phyloP scores from a whole-genome alignment of 2,113 vertebrate genomes.

The Urocynchramus pylzowi region DNA sequence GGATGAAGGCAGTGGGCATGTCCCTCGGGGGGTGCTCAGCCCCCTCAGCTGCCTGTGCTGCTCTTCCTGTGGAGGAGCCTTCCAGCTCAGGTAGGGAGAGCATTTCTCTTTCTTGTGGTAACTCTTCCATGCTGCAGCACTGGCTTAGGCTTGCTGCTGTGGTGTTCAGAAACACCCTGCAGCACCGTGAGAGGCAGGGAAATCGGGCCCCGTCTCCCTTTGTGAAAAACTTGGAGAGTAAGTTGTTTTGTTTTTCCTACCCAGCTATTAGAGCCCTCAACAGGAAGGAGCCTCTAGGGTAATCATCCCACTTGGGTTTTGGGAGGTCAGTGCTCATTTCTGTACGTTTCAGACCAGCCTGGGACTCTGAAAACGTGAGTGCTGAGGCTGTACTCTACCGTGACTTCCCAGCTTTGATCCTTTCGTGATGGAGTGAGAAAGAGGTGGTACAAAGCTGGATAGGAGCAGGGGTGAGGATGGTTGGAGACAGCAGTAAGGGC shows the following conservation, averaged over 20 bases:
- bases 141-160: not conserved
- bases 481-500: not conserved
- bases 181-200: not conserved
- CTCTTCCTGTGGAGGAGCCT: not conserved
- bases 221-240: not conserved
- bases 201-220: not conserved
- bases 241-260: not conserved
- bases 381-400: rapidly evolving
- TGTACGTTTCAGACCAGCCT: not conserved
- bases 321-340: not conserved
- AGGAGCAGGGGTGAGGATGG: not conserved
- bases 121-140: not conserved
- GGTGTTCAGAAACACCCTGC: not conserved
- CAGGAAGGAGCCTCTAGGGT: not conserved
- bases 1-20: not conserved
- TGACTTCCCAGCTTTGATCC: not conserved
- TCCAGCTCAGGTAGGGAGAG: not conserved
- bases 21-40: not conserved
- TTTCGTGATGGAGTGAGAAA: rapidly evolving
- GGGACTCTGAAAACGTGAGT: not conserved
- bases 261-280: not conserved
- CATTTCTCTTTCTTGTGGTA: not conserved
- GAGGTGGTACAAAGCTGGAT: not conserved
- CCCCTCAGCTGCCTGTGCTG: not conserved
- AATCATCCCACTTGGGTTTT: not conserved